Evolutionary conservation across 2,797 vertebrate genomes (phyloP).

Genomic region (Pseudotriccus pelzelni): DNA sequence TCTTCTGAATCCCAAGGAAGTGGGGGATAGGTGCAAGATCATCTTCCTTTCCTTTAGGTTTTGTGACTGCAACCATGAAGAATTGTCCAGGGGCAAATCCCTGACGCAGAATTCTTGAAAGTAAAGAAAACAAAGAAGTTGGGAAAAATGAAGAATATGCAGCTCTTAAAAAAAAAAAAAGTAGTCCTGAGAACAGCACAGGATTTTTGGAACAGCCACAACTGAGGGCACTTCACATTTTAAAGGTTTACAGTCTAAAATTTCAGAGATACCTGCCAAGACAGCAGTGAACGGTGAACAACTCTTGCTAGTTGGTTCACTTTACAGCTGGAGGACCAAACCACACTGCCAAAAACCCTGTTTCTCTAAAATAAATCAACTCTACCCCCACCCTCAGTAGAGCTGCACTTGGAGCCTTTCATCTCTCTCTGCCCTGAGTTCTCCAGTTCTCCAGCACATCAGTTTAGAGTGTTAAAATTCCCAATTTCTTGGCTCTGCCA

Average conservation of each 20-base stretch:
- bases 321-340: not conserved
- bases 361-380: not conserved
- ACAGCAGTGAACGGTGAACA: not conserved
- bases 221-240: not conserved
- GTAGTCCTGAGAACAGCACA: not conserved
- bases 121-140: not conserved
- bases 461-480: not conserved
- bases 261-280: not conserved
- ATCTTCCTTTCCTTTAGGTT: not conserved
- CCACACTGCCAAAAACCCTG: not conserved
- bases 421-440: not conserved
- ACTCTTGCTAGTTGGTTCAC: accelerated
- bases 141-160: not conserved
- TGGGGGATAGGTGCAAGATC: not conserved
- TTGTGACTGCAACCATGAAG: not conserved
- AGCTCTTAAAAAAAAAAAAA: not conserved
- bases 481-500: not conserved
- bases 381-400: not conserved
- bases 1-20: not conserved
- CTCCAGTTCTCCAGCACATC: not conserved
- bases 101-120: not conserved
- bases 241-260: not conserved
- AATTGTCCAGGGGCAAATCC: not conserved
- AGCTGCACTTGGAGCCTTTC: not conserved
- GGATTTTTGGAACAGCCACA: not conserved